Evolutionary conservation across 1,140 invertebrate species (phyloP).

Genomic region (Papilio xuthus): DNA sequence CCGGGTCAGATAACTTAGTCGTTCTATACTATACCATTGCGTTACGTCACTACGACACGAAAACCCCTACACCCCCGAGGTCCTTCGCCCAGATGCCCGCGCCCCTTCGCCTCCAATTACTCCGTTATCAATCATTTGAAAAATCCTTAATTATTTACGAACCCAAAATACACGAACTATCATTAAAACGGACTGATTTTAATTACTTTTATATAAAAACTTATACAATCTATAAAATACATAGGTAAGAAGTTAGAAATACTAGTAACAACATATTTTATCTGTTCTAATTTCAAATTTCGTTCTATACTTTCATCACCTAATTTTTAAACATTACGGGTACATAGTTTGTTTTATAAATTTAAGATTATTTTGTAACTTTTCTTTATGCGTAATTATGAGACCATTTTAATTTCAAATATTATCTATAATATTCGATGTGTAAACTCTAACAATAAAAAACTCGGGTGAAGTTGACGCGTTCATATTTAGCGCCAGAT

Average conservation of each 20-base stretch:
- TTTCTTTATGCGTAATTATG: conserved; percentile 1
- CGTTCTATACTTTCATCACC: no score
- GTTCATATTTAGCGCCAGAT: conserved; percentile 77
- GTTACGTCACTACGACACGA: conserved; percentile 66
- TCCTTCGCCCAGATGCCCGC: conserved; percentile 38
- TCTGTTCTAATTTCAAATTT: no score
- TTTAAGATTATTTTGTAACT: not conserved
- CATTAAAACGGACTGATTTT: conserved; percentile 5
- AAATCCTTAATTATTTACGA: conserved; percentile 49
- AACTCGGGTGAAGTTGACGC: conserved; percentile 61
- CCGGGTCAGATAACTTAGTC: no score
- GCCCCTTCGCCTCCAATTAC: conserved; percentile 43
- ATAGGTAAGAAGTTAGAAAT: no score
- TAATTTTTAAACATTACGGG: no score
- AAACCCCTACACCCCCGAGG: conserved; percentile 40
- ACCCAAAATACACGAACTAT: not conserved
- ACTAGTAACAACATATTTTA: no score
- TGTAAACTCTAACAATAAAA: conserved; percentile 42
- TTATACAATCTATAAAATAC: not conserved
- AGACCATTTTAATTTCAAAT: conserved; percentile 24
- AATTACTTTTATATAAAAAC: not conserved
- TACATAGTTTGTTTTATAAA: not conserved
- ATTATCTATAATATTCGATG: conserved; percentile 25
- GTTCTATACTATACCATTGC: conserved; percentile 53
- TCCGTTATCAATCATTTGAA: conserved; percentile 61